Evolutionary conservation across 2,113 vertebrate species (phyloP).

Genomic region (Thymallus thymallus): DNA sequence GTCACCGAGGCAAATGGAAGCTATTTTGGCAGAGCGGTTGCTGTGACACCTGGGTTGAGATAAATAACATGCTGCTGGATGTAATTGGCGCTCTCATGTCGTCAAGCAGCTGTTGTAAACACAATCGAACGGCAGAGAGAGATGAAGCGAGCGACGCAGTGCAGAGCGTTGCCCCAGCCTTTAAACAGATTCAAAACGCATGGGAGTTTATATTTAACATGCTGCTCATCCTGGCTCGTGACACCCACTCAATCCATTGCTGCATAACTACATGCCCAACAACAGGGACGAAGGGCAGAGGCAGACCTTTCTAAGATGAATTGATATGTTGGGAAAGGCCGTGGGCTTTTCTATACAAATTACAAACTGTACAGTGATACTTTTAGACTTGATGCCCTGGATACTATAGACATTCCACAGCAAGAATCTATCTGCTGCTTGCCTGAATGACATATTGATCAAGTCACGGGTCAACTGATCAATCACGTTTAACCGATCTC

Average conservation of each 20-base stretch:
- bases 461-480: conserved; percentile 33
- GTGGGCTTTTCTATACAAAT: background rate
- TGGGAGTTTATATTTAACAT: background rate
- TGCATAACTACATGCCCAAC: background rate
- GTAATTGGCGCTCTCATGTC: conserved; percentile 58
- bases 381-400: background rate
- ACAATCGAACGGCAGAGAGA: conserved; percentile 52
- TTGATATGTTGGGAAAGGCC: background rate
- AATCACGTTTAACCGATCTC: conserved; percentile 30
- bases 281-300: background rate
- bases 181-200: background rate
- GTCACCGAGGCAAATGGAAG: background rate
- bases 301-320: background rate
- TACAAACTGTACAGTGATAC: background rate
- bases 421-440: background rate
- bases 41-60: conserved; percentile 16
- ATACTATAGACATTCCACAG: background rate
- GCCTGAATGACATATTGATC: no score
- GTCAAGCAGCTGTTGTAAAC: conserved; percentile 60
- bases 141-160: conserved; percentile 49
- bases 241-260: background rate
- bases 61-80: conserved; percentile 48
- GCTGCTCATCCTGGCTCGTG: background rate
- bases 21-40: background rate
- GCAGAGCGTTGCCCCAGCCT: conserved; percentile 19